Percentiles rank a stretch among this genome's conserved stretches.
These are phyloP conservation scores for Synodontis membranacea DNA, from an alignment of 2,113 vertebrate genomes.

Conservation along the genomic window DNA sequence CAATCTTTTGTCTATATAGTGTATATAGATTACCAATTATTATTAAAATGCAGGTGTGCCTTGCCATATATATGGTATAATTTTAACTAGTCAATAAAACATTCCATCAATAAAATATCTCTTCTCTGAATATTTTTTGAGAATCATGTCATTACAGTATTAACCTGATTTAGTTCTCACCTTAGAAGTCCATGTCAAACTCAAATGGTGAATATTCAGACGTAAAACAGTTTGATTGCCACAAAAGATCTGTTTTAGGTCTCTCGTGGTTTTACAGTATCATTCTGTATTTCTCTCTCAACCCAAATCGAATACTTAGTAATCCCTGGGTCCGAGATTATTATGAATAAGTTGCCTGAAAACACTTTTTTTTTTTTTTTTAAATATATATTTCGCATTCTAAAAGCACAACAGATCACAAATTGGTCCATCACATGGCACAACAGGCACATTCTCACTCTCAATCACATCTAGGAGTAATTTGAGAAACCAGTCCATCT, in stretches of 20 bases:
- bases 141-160: neutral
- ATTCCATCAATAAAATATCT: neutral
- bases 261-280: neutral
- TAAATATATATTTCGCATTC: neutral
- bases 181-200: neutral
- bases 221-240: neutral
- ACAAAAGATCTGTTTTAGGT: neutral
- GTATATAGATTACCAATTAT: too few relatives aligned
- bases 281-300: neutral
- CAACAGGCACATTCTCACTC: neutral
- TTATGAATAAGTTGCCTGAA: neutral
- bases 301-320: neutral
- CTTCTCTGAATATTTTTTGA: neutral
- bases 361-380: neutral
- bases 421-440: neutral
- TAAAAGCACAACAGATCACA: neutral
- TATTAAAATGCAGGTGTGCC: neutral
- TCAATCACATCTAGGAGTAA: neutral
- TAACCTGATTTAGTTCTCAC: neutral
- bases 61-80: neutral
- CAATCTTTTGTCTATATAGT: too few relatives aligned
- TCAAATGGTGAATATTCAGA: neutral
- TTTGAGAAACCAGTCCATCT: neutral
- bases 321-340: neutral
- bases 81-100: neutral